Conservation (phyloP, 2,113 vertebrate genomes). For the Pluvialis apricaria region DNA sequence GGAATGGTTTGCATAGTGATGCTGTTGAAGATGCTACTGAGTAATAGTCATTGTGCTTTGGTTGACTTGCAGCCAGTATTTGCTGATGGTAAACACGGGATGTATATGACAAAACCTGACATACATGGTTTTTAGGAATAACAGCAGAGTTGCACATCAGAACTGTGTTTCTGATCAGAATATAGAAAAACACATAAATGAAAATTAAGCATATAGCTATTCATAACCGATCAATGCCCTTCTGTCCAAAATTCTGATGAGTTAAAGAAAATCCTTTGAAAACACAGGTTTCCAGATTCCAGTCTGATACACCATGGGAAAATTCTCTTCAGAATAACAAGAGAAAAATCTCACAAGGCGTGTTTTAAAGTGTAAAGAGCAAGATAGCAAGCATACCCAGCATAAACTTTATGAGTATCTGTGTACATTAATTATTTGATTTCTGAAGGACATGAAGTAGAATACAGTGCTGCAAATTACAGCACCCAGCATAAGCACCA, state of each 20-base stretch:
- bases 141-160: not conserved
- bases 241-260: not conserved
- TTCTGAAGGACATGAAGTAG: not conserved
- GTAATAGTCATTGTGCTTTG: not conserved
- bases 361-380: not conserved
- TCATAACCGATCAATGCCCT: not conserved
- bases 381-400: not conserved
- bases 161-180: not conserved
- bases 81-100: not conserved
- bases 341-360: not conserved
- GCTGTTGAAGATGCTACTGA: not conserved
- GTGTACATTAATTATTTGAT: not conserved
- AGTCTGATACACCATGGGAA: not conserved
- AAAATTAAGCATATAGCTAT: not conserved
- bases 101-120: not conserved
- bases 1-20: not conserved
- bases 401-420: not conserved
- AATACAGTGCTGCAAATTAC: not conserved
- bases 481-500: not conserved
- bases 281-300: not conserved
- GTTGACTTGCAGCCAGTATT: not conserved
- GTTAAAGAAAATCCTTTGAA: not conserved
- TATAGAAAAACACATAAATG: not conserved
- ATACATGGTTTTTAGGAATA: not conserved
- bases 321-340: not conserved